Base-by-base conservation (phyloP, 2,113 vertebrate species). In the Rhabdomys dilectus region DNA sequence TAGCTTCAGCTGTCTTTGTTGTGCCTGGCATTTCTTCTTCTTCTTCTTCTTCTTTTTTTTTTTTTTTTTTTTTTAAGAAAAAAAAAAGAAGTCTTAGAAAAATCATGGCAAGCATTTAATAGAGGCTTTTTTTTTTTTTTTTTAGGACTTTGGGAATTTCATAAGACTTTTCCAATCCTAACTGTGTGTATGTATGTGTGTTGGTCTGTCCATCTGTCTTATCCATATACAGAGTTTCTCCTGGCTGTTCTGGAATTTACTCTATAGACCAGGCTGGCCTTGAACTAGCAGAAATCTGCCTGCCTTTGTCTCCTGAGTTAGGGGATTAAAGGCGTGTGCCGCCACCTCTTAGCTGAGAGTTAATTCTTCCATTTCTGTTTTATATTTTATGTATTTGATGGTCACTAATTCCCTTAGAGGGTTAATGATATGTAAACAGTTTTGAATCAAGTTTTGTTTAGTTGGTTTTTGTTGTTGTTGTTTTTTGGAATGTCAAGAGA, bases 101-200 rank as follows among this genome's bases (percentile, higher is more conserved):
- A 92, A 89, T 89, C 85, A 73, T 88, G 70, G 58, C 68, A 84
- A 88, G 70, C 76, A 15, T 56, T 91, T 96, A 68, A 89, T 81
- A 58, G 1, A 90, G 64, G 72, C 66, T 89, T 97, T 91, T 51
- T 51, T 51, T 51, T 51, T 51, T 51, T 51, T 51, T 51, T 51
- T 51, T 86, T 53, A 76, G 75, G 91, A 95, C 95, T 94, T 94
- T 9, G 48, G 68, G 89, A 68, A 58, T 91, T 77, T 94, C 92
- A 16, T 92, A 75, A 94, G n/a, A 95, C 56, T 92, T 84, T 96
- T 96, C 89, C 96, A 96, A 21, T 93, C 81, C 96, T 82, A 68
- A 73, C 17, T 92, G 13, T 51, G 1, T 56, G 1, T 93, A 7
- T 97, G n/a, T 42, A 26, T 91, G 81, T 51, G 26, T 21, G 15